Conservation (phyloP, 1,140 invertebrate genomes). For the Limonius californicus region DNA sequence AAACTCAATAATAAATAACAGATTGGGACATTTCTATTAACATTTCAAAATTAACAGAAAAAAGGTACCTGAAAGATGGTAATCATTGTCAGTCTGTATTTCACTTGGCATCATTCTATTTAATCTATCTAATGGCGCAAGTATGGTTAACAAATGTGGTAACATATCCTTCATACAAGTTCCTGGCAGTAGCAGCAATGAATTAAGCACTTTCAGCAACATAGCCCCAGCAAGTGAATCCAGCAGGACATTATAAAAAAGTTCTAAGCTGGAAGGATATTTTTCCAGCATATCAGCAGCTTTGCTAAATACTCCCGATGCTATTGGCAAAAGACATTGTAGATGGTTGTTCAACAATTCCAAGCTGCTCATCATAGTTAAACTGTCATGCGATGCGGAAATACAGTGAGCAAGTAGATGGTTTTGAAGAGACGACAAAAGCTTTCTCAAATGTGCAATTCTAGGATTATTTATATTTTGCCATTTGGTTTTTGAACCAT, state of each 20-base stretch:
- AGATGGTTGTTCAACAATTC: slow-evolving; percentile 53
- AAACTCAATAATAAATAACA: too few species aligned
- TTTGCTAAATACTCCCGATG: slow-evolving; percentile 49
- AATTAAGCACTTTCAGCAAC: slow-evolving; percentile 56
- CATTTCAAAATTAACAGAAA: too few species aligned
- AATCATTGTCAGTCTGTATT: slow-evolving; percentile 36
- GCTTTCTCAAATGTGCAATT: slow-evolving; percentile 49
- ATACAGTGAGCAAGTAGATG: slow-evolving; percentile 54
- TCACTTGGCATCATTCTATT: slow-evolving; percentile 52
- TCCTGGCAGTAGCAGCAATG: slow-evolving; percentile 54
- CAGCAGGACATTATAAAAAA: slow-evolving; percentile 52
- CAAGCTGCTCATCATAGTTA: slow-evolving; percentile 16
- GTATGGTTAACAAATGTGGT: slow-evolving; percentile 50
- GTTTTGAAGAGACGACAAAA: slow-evolving; percentile 59
- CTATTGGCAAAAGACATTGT: slow-evolving; percentile 50
- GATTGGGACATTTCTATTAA: too few species aligned
- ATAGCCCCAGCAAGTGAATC: slow-evolving; percentile 55
- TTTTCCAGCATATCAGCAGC: slow-evolving; percentile 42
- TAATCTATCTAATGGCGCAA: slow-evolving; percentile 54
- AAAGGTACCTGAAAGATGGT: slow-evolving; percentile 8
- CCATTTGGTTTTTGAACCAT: slow-evolving; percentile 37
- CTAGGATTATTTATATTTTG: slow-evolving; percentile 38
- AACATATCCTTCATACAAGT: slow-evolving; percentile 48
- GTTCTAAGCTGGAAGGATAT: slow-evolving; percentile 42
- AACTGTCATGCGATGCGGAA: slow-evolving; percentile 21